Evolutionary conservation across 2,113 vertebrate genomes (phyloP).

Genomic region (Spilogale gracilis): DNA sequence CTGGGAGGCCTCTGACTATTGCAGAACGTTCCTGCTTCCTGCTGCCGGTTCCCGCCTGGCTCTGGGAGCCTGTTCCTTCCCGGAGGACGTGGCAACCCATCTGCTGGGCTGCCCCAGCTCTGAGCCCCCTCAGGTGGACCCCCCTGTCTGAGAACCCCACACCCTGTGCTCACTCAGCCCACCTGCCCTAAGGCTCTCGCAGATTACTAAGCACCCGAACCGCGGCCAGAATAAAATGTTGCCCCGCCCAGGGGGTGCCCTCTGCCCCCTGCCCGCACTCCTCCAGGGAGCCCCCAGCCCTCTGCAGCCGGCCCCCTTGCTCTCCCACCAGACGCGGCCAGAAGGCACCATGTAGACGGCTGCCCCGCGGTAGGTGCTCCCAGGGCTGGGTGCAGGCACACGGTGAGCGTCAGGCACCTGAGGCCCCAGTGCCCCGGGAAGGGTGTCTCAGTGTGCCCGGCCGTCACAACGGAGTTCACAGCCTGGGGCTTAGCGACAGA

Average conservation of each 20-base stretch:
- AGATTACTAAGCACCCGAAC: neutral
- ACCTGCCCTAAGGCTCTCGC: neutral
- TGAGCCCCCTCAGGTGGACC: no score
- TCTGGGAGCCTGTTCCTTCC: neutral
- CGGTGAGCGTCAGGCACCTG: no score
- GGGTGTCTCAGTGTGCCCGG: neutral
- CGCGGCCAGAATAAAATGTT: neutral
- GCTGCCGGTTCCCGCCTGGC: neutral
- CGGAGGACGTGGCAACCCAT: neutral
- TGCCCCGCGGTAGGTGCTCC: no score
- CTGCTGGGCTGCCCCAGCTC: neutral
- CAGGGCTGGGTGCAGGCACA: no score
- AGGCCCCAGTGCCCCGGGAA: neutral
- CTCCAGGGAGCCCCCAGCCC: neutral
- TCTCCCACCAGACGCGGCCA: neutral
- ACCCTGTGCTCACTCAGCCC: neutral
- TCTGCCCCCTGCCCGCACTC: neutral
- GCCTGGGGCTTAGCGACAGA: neutral
- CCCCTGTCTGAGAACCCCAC: neutral
- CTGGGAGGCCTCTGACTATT: neutral
- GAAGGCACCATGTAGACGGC: neutral
- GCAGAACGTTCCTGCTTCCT: neutral
- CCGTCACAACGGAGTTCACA: neutral
- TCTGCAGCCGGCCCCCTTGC: no score
- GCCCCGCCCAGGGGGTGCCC: neutral